Evolutionary conservation across 2,888 invertebrate species (phyloP), one percentile per base, ranked within the genome.

Genomic region (Leucoptera coffeella): DNA sequence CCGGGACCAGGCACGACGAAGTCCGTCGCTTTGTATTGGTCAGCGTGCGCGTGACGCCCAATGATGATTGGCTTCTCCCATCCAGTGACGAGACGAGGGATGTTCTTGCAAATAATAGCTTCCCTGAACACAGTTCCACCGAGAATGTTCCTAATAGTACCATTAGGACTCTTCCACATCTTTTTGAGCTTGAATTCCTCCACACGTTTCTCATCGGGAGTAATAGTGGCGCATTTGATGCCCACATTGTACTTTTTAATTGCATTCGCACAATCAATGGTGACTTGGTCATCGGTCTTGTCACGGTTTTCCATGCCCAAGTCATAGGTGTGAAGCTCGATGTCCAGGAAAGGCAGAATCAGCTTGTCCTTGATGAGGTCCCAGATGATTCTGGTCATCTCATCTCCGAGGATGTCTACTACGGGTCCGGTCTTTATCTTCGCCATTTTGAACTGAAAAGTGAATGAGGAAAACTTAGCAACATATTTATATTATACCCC

Each of bases 11-110:
- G 94, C 1, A 97, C 90, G 8, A 97, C 77, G 59, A 96, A 94
- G 60, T 99, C 97, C 9, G 92, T 93, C 0, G 96, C 96, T 62
- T 91, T 92, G 57, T 95, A 95, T 57, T 95, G 96, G 67, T 97
- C 97, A 19, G 90, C 97, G 50, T 96, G 91, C 28, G 97, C 97
- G 52, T 99, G 97, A 73, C 97, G 87, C 3, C 97, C 99, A 46
- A 99, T 97, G 29, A 99, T 87, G 39, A 99, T 99, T 4, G 97
- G 95, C 45, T 95, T 85, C 25, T 81, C 82, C 99, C 99, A 99
- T 19, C 90, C 85, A 23, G 85, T 81, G 0, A 99, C 97, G 30
- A 99, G 75, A 35, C 95, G 82, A 6, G 97, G 97, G 55, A 99
- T 92, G 55, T 97, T 90, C 47, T 87, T 85, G 54, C 89, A 89